phyloP scores from a whole-genome alignment of 2,113 vertebrate genomes.

The Crotalus tigris region DNA sequence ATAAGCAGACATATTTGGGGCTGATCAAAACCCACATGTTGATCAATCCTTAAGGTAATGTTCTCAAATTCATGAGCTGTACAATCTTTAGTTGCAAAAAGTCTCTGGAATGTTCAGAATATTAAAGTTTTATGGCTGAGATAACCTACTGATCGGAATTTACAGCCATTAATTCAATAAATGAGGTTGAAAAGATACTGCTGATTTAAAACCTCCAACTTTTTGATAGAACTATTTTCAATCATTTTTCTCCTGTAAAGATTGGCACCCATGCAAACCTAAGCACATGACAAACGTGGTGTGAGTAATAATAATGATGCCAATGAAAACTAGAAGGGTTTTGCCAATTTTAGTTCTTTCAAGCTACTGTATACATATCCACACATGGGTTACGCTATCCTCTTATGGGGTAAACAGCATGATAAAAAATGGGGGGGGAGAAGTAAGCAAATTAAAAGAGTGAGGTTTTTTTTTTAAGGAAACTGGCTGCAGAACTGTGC shows the following conservation, averaged over 20 bases:
- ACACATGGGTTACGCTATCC: no score
- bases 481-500: neutral
- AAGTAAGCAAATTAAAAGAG: neutral
- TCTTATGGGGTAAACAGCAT: neutral
- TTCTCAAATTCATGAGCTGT: neutral
- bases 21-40: neutral
- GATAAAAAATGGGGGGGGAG: neutral
- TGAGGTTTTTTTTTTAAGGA: neutral
- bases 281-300: neutral
- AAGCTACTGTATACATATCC: neutral
- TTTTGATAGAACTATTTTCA: neutral
- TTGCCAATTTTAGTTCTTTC: neutral
- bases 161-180: slow-evolving; percentile 7
- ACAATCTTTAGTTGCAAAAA: neutral
- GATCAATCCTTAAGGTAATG: neutral
- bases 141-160: neutral
- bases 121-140: neutral
- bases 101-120: neutral
- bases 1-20: neutral
- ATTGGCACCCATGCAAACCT: neutral
- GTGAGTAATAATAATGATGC: neutral
- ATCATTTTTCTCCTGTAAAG: neutral
- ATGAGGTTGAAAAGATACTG: neutral
- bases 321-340: neutral
- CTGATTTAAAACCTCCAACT: neutral